phyloP scores from a whole-genome alignment of 2,888 invertebrate species.

The Uropetala carovei region DNA sequence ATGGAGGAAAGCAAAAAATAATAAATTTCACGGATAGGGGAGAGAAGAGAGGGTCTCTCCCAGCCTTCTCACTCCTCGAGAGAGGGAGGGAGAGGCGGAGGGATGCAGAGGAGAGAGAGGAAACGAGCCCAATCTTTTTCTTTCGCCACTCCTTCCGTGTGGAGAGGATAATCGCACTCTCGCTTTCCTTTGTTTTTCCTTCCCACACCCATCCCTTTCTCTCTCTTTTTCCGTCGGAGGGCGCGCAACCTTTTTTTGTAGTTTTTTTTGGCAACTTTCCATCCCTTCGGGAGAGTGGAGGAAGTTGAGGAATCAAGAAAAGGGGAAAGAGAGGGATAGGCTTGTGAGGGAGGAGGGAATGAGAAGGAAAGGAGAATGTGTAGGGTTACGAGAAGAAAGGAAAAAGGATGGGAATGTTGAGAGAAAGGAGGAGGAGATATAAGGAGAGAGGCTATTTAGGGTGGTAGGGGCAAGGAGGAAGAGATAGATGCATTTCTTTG shows the following conservation, averaged over 20 bases:
- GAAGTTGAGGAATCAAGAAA: not conserved
- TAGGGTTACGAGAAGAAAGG: too few species aligned
- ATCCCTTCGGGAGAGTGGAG: not conserved
- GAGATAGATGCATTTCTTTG: too few species aligned
- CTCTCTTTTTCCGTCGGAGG: not conserved
- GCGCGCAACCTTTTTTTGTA: not conserved
- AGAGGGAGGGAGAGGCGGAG: too few species aligned
- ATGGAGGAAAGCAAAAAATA: too few species aligned
- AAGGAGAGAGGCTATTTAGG: too few species aligned
- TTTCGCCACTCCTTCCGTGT: constrained; percentile 21
- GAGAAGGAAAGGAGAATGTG: not conserved
- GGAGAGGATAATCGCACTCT: constrained; percentile 54
- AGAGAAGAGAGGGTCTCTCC: too few species aligned
- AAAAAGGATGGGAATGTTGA: too few species aligned
- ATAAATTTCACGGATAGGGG: too few species aligned
- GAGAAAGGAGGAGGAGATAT: too few species aligned
- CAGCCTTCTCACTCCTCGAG: too few species aligned
- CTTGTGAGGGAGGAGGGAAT: not conserved
- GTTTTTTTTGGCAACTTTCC: constrained; percentile 42
- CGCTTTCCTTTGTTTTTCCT: constrained; percentile 51
- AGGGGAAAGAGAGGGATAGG: not conserved
- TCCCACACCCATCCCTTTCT: not conserved
- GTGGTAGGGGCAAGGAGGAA: too few species aligned
- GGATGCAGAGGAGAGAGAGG: not conserved
- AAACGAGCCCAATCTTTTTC: not conserved